Base-by-base conservation (phyloP, 2,113 vertebrate genomes). In the Clinocottus analis region DNA sequence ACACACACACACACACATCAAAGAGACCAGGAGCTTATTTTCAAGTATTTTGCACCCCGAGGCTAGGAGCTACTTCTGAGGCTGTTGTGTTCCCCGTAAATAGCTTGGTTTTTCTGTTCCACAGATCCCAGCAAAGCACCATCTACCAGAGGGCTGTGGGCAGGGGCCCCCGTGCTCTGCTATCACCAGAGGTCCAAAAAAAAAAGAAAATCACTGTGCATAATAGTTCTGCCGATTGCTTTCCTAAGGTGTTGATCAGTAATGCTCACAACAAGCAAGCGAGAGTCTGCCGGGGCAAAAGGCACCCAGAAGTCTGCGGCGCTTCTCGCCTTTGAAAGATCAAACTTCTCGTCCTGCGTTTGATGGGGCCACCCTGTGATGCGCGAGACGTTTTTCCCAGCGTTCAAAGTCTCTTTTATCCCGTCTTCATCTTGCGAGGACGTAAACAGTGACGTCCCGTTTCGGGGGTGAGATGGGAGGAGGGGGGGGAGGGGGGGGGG, bases 1-100 rank as follows among this genome's bases (percentile, higher is more conserved):
- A 49, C 45, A 49, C 45, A 49, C 45, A 49, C 45, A 49, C 45
- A 49, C 45, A 49, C 47, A 49, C 47, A 49, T 95, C 94, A 95
- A 95, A 95, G 94, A 90, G 83, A 92, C 88, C 89, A 83, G 86
- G 86, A 93, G 90, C 91, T 93, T 94, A 94, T 94, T 94, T 95
- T 95, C 87, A 93, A 95, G 92, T 94, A 89, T 93, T 94, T 92
- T 90, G 78, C 83, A 91, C 88, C 94, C 92, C 2, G 83, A 93
- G 94, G 94, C 92, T 31, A 91, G 72, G 69, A 90, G 85, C 77
- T 90, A 90, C 87, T 94, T 93, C 91, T 90, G 89, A 94, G 85
- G 89, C 88, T 56, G 84, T 90, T 90, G 91, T 84, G 85, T 86
- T 90, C 88, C 89, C 88, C 89, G 89, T 94, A 95, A 95, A 95